Evolutionary conservation across 1,140 invertebrate species (phyloP), one percentile per base, ranked within the genome.

Genomic region (Drosophila fuyamai): DNA sequence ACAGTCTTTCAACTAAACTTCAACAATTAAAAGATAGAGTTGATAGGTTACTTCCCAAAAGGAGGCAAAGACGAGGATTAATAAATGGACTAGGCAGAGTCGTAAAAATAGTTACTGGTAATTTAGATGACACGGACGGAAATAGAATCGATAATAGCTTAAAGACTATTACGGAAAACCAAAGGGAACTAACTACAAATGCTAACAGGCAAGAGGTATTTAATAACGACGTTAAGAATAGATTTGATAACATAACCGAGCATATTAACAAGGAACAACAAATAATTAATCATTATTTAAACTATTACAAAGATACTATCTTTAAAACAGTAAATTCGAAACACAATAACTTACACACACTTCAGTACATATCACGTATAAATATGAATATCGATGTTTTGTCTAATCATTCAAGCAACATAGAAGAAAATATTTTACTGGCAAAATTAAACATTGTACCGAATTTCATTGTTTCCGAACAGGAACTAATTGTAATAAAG

Each of bases 191-290:
- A 18, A 53, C 32, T 7, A 10, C 29, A 36, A 53, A 36, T 1
- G 6, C 14, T 0, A 36, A 53, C 32, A 18, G 16, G 13, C 50
- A 53, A 35, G 29, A 53, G 8, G 9, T 18, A 53, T 53, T 36
- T 5, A 53, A 53, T 9, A 56, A 13, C 13, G 46, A 59, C 8
- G 38, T 67, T 18, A 67, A 51, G 7, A 29, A 35, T 18, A 51
- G 38, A 40, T 67, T 48, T 5, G 10, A 67, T 12, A 67, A 48
- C 10, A 27, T 43, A 23, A 50, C 58, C 0, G n/a, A 48, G 2
- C 62, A 56, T 35, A 43, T 41, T n/a, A 57, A 46, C 9, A 48
- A 48, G 2, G 18, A 48, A 48, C 18, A 48, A n/a, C 18, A 48
- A 7, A 48, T 48, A 27, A 48, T 48, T 29, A 48, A 48, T 27